A percentile compares a stretch with the other conserved stretches of the same genome.
Evolutionary conservation across 2,888 invertebrate species (phyloP).

Genomic region (Eilema depressum): DNA sequence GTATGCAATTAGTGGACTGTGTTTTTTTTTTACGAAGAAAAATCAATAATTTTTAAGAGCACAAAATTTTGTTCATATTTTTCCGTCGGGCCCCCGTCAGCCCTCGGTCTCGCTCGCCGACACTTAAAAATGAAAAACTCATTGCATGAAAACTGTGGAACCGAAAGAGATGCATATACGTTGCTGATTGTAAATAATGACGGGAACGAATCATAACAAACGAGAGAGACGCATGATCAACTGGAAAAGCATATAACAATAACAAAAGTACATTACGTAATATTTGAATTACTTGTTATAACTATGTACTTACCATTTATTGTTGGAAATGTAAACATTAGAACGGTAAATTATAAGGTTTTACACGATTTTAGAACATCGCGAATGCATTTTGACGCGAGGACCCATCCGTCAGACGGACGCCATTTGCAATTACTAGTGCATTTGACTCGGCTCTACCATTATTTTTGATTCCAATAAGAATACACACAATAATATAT

Average conservation of each 20-base stretch:
- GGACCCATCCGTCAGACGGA: conserved; percentile 73
- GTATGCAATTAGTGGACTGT: conserved; percentile 75
- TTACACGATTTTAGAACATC: conserved; percentile 66
- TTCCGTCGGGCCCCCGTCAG: conserved; percentile 75
- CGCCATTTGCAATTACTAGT: conserved; percentile 78
- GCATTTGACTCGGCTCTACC: conserved; percentile 46
- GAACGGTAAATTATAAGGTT: conserved; percentile 52
- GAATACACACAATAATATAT: not conserved
- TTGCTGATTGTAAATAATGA: conserved; percentile 83
- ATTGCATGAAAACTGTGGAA: conserved; percentile 79
- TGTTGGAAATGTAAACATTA: conserved; percentile 44
- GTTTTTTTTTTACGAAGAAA: conserved; percentile 82
- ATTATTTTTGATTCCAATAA: conserved; percentile 5
- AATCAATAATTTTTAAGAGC: conserved; percentile 86
- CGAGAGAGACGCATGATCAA: conserved; percentile 74
- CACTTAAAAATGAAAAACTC: conserved; percentile 84
- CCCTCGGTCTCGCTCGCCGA: conserved; percentile 75
- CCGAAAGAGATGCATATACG: conserved; percentile 78
- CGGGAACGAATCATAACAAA: conserved; percentile 82
- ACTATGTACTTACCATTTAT: conserved; percentile 58
- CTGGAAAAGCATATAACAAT: conserved; percentile 68
- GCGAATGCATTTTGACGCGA: conserved; percentile 75
- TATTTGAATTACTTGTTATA: conserved; percentile 32
- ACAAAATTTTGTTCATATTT: conserved; percentile 83
- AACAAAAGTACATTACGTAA: conserved; percentile 71